Evolutionary conservation across 2,797 vertebrate species (phyloP), one percentile per base, ranked within the genome.

Genomic region (Anabacerthia variegaticeps): DNA sequence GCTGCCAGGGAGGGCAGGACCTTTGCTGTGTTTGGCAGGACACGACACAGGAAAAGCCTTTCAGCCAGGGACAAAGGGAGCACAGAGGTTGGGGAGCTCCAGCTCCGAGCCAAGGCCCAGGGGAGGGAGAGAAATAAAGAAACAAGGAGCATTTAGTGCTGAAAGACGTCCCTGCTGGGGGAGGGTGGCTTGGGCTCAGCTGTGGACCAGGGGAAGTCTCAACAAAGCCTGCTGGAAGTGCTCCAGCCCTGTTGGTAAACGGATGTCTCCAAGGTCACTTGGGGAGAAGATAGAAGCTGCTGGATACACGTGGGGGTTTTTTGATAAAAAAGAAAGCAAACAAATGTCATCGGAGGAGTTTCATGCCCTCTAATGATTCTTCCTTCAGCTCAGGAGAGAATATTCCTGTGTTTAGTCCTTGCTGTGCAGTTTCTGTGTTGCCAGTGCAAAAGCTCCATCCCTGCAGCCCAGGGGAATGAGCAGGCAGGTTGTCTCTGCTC

Each of bases 41-140:
- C 76, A 44, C 39, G 1, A 6, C 71, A 55, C 88, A 93, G 95
- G 87, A 94, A 94, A 77, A 80, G 75, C 89, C 94, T 95, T 91
- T 88, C 91, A 92, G 87, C 18, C 11, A 2, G 55, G 73, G 43
- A 96, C 93, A 96, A 96, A 96, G 51, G 68, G 32, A 95, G 75
- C 74, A 44, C 28, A 93, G 95, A 67, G 92, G 68, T 44, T 92
- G 85, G 74, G 83, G 46, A 92, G 89, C 91, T 93, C 62, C 80
- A 34, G 43, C 75, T 54, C 67, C 7, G 63, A 59, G 81, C 94
- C 81, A 79, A 63, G 41, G 37, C 93, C 41, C 61, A 39, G 32
- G 66, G 61, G 49, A 63, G 7, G 54, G 78, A 28, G 26, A 7
- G 44, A 30, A 69, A 68, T 55, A 36, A 39, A 66, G 75, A 54